Percentiles rank a stretch among this genome's conserved stretches.
Evolutionary conservation across 2,113 vertebrate species (phyloP).

Genomic region (Blennius ocellaris): DNA sequence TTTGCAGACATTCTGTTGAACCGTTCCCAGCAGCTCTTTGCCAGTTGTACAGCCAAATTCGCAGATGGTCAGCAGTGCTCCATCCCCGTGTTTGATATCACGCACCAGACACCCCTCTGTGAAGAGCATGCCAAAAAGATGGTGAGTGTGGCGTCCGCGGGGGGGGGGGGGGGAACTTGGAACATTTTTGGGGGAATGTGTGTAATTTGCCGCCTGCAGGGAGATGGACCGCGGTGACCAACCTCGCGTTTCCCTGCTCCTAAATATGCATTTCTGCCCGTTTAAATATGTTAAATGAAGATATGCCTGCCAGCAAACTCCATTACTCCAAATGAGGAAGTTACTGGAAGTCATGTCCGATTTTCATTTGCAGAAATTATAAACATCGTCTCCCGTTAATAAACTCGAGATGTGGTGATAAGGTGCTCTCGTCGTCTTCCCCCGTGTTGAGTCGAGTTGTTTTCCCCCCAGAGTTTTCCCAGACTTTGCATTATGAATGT

Average conservation of each 20-base stretch:
- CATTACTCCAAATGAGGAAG: too few relatives aligned
- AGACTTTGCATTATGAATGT: neutral
- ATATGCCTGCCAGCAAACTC: too few relatives aligned
- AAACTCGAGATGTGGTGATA: neutral
- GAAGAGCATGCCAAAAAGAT: conserved; percentile 99
- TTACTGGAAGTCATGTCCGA: too few relatives aligned
- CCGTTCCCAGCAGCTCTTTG: conserved; percentile 98
- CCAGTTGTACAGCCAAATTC: conserved; percentile 98
- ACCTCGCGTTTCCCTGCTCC: too few relatives aligned
- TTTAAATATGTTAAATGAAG: too few relatives aligned
- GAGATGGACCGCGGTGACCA: neutral
- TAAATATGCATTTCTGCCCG: too few relatives aligned
- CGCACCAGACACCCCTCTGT: conserved; percentile 97
- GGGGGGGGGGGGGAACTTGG: neutral
- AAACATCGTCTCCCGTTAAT: neutral
- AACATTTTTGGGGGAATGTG: neutral
- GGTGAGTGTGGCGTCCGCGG: conserved; percentile 82
- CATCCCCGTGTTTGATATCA: conserved; percentile 98
- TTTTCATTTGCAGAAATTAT: neutral
- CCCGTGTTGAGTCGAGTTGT: too few relatives aligned
- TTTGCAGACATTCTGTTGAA: conserved; percentile 95
- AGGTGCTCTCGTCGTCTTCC: neutral
- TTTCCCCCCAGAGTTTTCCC: too few relatives aligned
- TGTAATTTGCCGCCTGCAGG: too few relatives aligned
- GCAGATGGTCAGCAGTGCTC: conserved; percentile 98